Evolutionary conservation across 2,797 vertebrate genomes (phyloP).

Genomic region (Prionace glauca): DNA sequence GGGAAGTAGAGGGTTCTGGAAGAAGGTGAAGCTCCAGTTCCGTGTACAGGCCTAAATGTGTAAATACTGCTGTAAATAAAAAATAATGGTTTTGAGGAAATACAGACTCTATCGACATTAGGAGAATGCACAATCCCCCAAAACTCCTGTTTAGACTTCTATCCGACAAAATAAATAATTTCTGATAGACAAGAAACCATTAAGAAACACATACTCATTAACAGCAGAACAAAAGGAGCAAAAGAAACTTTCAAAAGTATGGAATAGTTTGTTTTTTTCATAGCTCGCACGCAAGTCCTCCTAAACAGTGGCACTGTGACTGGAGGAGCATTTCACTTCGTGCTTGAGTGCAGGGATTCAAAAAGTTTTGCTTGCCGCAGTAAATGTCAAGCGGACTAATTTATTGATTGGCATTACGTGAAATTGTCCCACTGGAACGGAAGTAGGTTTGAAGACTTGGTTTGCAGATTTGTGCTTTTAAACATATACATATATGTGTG

Average conservation of each 20-base stretch:
- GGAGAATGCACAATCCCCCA: no score
- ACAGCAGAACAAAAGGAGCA: neutral
- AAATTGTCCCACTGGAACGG: constrained; percentile 1
- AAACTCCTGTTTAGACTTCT: no score
- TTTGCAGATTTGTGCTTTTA: neutral
- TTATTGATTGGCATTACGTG: neutral
- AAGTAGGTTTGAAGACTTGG: neutral
- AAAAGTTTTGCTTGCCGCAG: neutral
- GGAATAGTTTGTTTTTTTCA: no score
- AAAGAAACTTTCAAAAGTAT: neutral
- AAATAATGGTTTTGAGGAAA: no score
- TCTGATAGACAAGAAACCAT: neutral
- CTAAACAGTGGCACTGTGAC: neutral
- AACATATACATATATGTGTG: neutral
- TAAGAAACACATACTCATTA: neutral
- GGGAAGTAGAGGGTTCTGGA: no score
- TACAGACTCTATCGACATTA: no score
- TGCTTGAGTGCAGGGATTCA: no score
- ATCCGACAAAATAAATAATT: no score
- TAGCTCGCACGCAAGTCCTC: neutral
- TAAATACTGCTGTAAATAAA: no score
- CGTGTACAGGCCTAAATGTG: no score
- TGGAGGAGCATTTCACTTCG: neutral
- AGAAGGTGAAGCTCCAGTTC: no score
- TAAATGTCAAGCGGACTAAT: neutral